Percentiles rank a stretch among this genome's conserved stretches.
Evolutionary conservation across 2,888 invertebrate species (phyloP).

Genomic region (Acrocyrtus sp.): DNA sequence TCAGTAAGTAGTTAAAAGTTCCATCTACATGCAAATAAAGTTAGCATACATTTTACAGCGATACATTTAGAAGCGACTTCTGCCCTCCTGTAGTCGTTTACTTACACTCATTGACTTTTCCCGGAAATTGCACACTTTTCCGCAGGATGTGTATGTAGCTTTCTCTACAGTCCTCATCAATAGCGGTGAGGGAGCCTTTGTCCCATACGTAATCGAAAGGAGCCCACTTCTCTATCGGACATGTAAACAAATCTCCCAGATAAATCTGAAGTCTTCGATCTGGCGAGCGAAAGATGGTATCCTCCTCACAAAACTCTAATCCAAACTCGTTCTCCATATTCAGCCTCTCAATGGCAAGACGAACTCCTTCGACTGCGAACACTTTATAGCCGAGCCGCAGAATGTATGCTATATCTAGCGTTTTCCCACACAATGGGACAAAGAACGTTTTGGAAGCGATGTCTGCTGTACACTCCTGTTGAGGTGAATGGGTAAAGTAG

Average conservation of each 20-base stretch:
- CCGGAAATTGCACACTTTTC: constrained; percentile 4
- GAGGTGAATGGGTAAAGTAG: background rate
- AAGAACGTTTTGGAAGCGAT: constrained; percentile 52
- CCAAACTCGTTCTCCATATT: constrained; percentile 31
- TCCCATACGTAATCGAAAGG: constrained; percentile 49
- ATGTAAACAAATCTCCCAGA: constrained; percentile 30
- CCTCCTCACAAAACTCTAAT: constrained; percentile 28
- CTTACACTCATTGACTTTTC: constrained; percentile 17
- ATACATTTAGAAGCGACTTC: no score
- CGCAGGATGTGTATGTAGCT: constrained; percentile 13
- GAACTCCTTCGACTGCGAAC: constrained; percentile 47
- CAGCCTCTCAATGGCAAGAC: constrained; percentile 41
- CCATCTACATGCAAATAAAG: constrained; percentile 16
- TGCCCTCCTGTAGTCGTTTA: no score
- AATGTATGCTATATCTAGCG: constrained; percentile 47
- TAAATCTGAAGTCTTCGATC: constrained; percentile 34
- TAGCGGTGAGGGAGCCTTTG: constrained; percentile 32
- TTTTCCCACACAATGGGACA: constrained; percentile 56
- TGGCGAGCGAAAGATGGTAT: constrained; percentile 5
- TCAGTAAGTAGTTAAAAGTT: constrained; percentile 28
- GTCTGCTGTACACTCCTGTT: background rate
- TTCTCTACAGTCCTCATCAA: constrained; percentile 20
- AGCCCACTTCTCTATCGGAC: constrained; percentile 39
- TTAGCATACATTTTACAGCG: constrained; percentile 7
- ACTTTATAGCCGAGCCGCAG: constrained; percentile 27